Evolutionary conservation across 2,888 invertebrate species (phyloP), one percentile per base, ranked within the genome.

Genomic region (Caenorhabditis uteleia): DNA sequence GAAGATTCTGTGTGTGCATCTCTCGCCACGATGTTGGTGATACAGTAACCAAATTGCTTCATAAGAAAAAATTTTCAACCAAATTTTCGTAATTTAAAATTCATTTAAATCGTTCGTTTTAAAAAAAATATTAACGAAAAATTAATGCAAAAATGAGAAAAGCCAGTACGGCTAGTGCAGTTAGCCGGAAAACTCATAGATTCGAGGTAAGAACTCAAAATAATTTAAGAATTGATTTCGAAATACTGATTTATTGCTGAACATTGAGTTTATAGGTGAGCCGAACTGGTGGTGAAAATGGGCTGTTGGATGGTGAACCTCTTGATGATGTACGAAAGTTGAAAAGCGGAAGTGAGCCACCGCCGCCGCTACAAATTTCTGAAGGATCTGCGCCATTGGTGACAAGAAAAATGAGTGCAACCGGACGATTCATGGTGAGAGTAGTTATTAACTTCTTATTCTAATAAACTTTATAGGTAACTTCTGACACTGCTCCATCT

Each of bases 401-500:
- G 10, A 51, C 56, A 1, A 66, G 73, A 38, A 74, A 74, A 40
- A 55, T 58, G 54, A 70, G 70, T 44, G 62, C 68, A 10, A 74
- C 68, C 6, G 70, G 70, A 31, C 45, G 73, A 42, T 74, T 74
- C 33, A 68, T 66, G 64, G 73, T 73, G n/a, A 29, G n/a, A 29
- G 14, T 29, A 29, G 7, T 29, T 7, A 29, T 10, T 10, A 29
- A 29, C 14, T 10, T 29, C 7, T 29, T 10, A 10, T 29, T 10
- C 8, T 29, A 10, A 10, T 7, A 7, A 29, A 10, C 8, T 25
- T 29, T 50, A 33, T 25, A 58, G 58, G 58, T 59, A 0, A 59
- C 58, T 10, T 59, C 58, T 1, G 58, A 59, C 29, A 46, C 46
- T 1, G 26, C 33, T n/a, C 42, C 58, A 1, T 36, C 46, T 10